phyloP scores from a whole-genome alignment of 2,797 vertebrate species.

The Amblyraja radiata region DNA sequence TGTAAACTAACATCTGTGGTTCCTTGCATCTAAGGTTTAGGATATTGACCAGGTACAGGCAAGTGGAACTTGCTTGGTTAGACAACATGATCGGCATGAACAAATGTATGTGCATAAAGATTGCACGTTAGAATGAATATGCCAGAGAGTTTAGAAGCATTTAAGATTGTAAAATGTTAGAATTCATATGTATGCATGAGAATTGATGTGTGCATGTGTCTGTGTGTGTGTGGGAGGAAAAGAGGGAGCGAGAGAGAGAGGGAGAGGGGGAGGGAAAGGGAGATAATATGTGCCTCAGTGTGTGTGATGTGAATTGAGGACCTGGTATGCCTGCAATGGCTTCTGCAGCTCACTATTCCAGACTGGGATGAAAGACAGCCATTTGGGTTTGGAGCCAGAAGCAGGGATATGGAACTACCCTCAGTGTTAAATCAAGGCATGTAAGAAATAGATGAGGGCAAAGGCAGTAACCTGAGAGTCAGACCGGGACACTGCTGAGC shows the following conservation, averaged over 20 bases:
- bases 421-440: not conserved
- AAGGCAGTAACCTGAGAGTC: not conserved
- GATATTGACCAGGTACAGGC: no score
- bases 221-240: not conserved
- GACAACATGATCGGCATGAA: no score
- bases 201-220: not conserved
- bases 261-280: no score
- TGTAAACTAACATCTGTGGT: no score
- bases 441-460: not conserved
- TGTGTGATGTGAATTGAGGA: not conserved
- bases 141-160: no score
- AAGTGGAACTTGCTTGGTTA: no score
- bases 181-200: not conserved
- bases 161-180: no score
- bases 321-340: not conserved
- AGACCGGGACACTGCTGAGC: not conserved
- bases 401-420: not conserved
- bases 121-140: no score
- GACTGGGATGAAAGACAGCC: not conserved
- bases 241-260: no score
- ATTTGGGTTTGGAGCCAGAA: not conserved
- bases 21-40: no score
- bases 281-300: not conserved
- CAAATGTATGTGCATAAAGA: no score
- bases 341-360: not conserved